A percentile compares a stretch with the other conserved stretches of the same genome.
phyloP scores from a whole-genome alignment of 2,888 invertebrate species.

The Scaptomyza tumidula region DNA sequence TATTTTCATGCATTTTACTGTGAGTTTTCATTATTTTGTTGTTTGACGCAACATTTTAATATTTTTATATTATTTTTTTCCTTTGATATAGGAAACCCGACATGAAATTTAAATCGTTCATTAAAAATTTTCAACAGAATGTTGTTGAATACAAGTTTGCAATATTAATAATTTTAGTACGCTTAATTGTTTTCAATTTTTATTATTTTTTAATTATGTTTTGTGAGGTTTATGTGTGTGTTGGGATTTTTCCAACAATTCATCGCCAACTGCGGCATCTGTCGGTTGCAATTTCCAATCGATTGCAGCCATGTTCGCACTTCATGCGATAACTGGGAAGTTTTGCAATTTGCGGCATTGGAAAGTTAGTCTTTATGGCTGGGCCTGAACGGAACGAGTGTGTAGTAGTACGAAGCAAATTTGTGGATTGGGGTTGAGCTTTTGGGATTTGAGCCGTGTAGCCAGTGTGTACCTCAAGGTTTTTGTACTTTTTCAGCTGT shows the following conservation, averaged over 20 bases:
- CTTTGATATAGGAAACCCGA: no score
- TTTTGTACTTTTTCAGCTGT: constrained; percentile 66
- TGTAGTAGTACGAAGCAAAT: not conserved
- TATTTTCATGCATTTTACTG: no score
- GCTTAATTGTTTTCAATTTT: constrained; percentile 16
- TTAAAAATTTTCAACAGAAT: not conserved
- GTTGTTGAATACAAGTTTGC: no score
- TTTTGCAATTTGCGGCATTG: constrained; percentile 79
- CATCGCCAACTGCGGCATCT: constrained; percentile 39
- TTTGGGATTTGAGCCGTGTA: not conserved
- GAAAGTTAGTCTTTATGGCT: constrained; percentile 68
- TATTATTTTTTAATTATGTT: constrained; percentile 13
- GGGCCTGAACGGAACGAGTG: not conserved
- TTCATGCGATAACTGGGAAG: constrained; percentile 76
- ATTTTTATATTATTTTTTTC: not conserved
- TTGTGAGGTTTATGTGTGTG: constrained; percentile 2
- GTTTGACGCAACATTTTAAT: not conserved
- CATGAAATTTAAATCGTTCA: no score
- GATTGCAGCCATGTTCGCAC: constrained; percentile 78
- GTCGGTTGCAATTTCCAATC: constrained; percentile 76
- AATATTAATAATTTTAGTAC: no score
- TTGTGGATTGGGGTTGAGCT: not conserved
- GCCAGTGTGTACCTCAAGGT: constrained; percentile 64
- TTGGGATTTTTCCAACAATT: constrained; percentile 14
- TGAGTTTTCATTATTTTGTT: no score